A percentile compares a stretch with the other conserved stretches of the same genome.
phyloP scores from a whole-genome alignment of 1,140 invertebrate species.

The Neodiprion virginianus region DNA sequence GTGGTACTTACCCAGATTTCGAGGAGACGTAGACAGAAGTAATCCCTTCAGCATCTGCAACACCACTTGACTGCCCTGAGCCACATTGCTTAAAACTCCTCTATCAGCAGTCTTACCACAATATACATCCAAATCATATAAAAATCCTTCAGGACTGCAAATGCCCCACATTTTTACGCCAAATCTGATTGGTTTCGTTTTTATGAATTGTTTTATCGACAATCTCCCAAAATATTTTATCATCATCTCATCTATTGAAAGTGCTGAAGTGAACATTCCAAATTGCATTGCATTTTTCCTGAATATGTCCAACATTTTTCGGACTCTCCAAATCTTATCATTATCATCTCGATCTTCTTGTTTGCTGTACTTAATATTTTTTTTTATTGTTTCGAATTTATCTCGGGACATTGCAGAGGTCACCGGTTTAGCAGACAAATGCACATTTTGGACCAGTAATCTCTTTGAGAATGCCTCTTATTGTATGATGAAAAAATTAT shows the following conservation, averaged over 20 bases:
- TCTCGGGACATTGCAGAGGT: constrained; percentile 24
- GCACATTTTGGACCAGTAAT: constrained; percentile 28
- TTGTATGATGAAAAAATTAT: constrained; percentile 31
- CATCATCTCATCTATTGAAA: constrained; percentile 29
- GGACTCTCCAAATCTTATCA: constrained; percentile 25
- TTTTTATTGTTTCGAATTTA: constrained; percentile 26
- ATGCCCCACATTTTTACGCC: neutral
- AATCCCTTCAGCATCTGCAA: constrained; percentile 17
- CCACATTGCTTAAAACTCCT: constrained; percentile 15
- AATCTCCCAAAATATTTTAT: constrained; percentile 22
- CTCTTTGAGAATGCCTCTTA: constrained; percentile 25
- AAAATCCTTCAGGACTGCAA: constrained; percentile 16
- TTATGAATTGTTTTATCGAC: constrained; percentile 23
- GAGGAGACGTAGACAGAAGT: neutral
- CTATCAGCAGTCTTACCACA: constrained; percentile 18
- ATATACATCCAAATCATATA: constrained; percentile 22
- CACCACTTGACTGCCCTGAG: constrained; percentile 22
- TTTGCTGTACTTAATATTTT: constrained; percentile 25
- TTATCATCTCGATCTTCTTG: constrained; percentile 12
- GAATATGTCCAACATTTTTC: constrained; percentile 28
- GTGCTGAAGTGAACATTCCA: constrained; percentile 25
- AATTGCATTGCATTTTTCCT: constrained; percentile 26
- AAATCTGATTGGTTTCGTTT: constrained; percentile 14
- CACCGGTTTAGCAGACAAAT: constrained; percentile 19
- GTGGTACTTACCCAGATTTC: constrained; percentile 9